A percentile compares a stretch with the other conserved stretches of the same genome.
Evolutionary conservation across 2,797 vertebrate species (phyloP).

Genomic region (Chloroceryle amazona): DNA sequence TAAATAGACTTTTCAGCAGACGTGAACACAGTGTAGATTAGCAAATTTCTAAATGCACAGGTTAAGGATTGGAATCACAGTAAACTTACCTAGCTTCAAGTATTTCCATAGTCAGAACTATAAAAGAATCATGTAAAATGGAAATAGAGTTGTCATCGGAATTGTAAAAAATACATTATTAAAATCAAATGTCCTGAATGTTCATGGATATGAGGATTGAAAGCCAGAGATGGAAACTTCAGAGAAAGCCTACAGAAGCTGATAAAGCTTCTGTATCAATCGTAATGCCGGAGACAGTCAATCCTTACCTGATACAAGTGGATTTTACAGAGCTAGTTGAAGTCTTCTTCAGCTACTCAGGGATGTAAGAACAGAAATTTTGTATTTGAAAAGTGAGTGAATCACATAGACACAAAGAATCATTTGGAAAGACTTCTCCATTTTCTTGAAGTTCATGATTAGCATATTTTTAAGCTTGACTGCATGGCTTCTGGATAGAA

Average conservation of each 20-base stretch:
- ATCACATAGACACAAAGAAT: neutral
- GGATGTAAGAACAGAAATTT: neutral
- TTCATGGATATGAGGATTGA: neutral
- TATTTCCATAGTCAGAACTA: neutral
- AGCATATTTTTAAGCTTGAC: neutral
- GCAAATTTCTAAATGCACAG: neutral
- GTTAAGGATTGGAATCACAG: neutral
- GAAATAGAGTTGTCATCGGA: neutral
- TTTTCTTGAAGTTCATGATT: too few relatives aligned
- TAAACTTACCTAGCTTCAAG: neutral
- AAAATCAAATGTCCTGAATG: neutral
- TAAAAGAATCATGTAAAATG: neutral
- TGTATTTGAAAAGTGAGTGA: neutral
- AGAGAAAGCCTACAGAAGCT: neutral
- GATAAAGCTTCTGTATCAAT: neutral
- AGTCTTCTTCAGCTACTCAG: neutral
- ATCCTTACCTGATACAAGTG: neutral
- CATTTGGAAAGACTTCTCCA: neutral
- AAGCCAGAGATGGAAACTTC: neutral
- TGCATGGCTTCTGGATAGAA: neutral
- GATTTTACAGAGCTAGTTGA: neutral
- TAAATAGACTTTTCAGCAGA: conserved; percentile 28
- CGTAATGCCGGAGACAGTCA: neutral
- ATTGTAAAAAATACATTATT: neutral
- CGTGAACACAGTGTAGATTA: neutral